These are phyloP conservation scores for Phymanthus crucifer DNA, from an alignment of 92 coral and sea anemone species.

Conservation along the genomic window DNA sequence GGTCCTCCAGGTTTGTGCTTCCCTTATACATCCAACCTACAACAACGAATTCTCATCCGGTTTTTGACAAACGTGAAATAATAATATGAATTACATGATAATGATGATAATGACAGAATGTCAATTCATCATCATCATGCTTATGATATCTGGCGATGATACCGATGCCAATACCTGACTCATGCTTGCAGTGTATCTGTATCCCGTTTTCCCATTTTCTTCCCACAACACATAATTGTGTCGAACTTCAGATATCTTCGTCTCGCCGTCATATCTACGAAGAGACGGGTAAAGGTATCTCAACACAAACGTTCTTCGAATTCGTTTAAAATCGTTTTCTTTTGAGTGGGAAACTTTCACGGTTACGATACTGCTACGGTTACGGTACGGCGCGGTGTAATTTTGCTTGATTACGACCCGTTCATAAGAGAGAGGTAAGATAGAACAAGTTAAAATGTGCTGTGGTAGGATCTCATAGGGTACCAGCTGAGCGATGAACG, in stretches of 20 bases:
- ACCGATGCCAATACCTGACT: constrained; percentile 49
- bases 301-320: not conserved
- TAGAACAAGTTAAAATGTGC: no score
- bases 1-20: constrained; percentile 65
- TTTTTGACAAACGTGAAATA: not conserved
- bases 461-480: no score
- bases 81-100: not conserved
- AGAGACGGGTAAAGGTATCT: not conserved
- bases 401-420: no score
- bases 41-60: not conserved
- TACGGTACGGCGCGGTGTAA: no score
- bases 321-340: not conserved
- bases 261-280: constrained; percentile 66
- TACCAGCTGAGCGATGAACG: no score
- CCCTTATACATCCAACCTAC: constrained; percentile 68
- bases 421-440: no score
- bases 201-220: constrained; percentile 56
- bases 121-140: no score
- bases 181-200: constrained; percentile 75
- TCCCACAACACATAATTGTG: constrained; percentile 73
- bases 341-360: no score
- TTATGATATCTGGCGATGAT: not conserved
- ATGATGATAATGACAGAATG: not conserved
- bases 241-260: constrained; percentile 46
- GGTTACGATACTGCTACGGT: no score